Conservation (phyloP, 2,888 invertebrate genomes). For the Periphyllus acericola region DNA sequence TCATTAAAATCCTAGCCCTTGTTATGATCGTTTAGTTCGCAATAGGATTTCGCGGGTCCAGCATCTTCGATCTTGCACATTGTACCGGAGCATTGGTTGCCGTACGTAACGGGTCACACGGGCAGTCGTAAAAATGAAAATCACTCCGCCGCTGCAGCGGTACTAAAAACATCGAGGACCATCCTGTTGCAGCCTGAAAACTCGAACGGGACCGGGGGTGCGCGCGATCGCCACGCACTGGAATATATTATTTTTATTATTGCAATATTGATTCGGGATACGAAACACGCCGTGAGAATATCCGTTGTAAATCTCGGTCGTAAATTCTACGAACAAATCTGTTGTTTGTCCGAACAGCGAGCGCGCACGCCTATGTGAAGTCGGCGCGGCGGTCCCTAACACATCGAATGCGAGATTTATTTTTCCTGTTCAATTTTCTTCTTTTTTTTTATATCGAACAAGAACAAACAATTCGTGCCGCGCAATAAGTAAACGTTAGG, state of each 20-base stretch:
- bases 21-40: neutral
- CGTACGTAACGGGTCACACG: slow-evolving; percentile 33
- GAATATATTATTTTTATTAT: slow-evolving; percentile 22
- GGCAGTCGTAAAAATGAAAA: slow-evolving; percentile 39
- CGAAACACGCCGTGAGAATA: slow-evolving; percentile 13
- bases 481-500: no score
- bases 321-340: slow-evolving; percentile 2
- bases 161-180: slow-evolving; percentile 19
- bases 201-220: neutral
- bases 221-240: neutral
- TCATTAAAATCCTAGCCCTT: no score
- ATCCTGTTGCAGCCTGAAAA: neutral
- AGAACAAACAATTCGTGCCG: no score
- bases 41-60: neutral
- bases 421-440: no score
- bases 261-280: slow-evolving; percentile 23
- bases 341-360: neutral
- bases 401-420: no score
- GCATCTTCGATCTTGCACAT: neutral
- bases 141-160: slow-evolving; percentile 1
- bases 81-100: neutral
- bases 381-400: no score
- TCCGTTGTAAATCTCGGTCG: slow-evolving; percentile 6
- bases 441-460: no score
- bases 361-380: neutral